Base-by-base conservation (phyloP, 2,888 invertebrate species). In the Lithophane ornitopus region DNA sequence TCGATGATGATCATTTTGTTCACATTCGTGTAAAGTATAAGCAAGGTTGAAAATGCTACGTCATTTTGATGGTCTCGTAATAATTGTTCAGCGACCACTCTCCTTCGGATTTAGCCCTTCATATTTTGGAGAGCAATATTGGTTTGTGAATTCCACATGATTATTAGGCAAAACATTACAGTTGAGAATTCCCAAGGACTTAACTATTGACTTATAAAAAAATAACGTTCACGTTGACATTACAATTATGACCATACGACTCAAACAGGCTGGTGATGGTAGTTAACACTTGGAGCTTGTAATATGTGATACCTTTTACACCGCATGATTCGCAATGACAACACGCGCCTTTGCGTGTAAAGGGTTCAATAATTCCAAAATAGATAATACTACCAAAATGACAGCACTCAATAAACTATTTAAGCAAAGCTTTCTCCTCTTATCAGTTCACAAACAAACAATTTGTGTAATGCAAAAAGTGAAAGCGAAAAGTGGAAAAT, bases 401-500 rank as follows among this genome's bases (percentile, higher is more conserved):
- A 52, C 49, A 66, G 34, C 26, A 62, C 52, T 69, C 7, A 69
- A 46, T 49, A 75, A 22, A 14, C 41, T 54, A 67, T 74, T 28
- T n/a, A 54, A 59, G 46, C 14, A 63, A 69, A 80, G 46, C 66
- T 67, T 75, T 84, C 80, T 39, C 54, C 34, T 39, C 56, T 77
- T 77, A 83, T 78, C 84, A 74, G 87, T 76, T 73, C 74, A 73
- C 71, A 84, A 87, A 82, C 82, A 88, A 88, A 81, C 84, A 86
- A 88, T 85, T 87, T 88, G 85, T 87, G 84, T 81, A 78, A 87
- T 80, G 75, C 67, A 76, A 81, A 81, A 84, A 81, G 80, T 79
- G 81, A 85, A 87, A 86, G 79, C 81, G 80, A 88, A 84, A 85
- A 85, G 82, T 83, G 80, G 84, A 85, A 86, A 89, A 83, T 89